These are phyloP conservation scores for Stomatorhinus walkeri DNA, from an alignment of 2,797 vertebrate species.

Conservation along the genomic window DNA sequence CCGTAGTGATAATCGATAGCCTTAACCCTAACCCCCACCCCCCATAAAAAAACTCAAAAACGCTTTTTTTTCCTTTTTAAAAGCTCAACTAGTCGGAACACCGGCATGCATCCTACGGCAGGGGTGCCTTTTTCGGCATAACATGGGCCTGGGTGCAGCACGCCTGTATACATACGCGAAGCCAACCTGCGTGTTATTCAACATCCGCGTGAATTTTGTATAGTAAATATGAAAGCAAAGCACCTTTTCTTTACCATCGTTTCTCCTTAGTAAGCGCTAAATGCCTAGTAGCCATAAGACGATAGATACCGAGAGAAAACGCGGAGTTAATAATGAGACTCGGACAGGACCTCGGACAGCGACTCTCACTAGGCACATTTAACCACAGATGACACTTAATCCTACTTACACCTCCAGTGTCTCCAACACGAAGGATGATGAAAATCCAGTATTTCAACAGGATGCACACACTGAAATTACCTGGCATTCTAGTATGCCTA, in stretches of 20 bases:
- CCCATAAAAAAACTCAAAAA: no score
- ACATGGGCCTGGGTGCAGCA: not conserved
- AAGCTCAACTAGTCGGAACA: no score
- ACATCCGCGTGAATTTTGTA: not conserved
- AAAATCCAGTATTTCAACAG: not conserved
- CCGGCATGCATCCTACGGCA: no score
- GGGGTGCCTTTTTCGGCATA: no score
- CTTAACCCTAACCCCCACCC: no score
- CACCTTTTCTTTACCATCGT: not conserved
- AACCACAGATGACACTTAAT: not conserved
- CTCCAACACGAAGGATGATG: not conserved
- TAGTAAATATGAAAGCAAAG: not conserved
- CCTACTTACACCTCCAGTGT: not conserved
- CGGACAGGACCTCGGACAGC: conserved; percentile 33
- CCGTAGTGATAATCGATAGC: no score
- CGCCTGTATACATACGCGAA: not conserved
- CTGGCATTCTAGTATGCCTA: not conserved
- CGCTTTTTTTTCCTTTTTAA: no score
- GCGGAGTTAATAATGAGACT: not conserved
- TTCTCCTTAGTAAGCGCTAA: not conserved
- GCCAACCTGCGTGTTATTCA: not conserved
- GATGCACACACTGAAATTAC: not conserved
- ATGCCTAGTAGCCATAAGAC: not conserved
- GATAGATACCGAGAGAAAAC: not conserved
- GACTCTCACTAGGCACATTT: not conserved